Base-by-base conservation (phyloP, 2,797 vertebrate species). In the Limnodromus scolopaceus region DNA sequence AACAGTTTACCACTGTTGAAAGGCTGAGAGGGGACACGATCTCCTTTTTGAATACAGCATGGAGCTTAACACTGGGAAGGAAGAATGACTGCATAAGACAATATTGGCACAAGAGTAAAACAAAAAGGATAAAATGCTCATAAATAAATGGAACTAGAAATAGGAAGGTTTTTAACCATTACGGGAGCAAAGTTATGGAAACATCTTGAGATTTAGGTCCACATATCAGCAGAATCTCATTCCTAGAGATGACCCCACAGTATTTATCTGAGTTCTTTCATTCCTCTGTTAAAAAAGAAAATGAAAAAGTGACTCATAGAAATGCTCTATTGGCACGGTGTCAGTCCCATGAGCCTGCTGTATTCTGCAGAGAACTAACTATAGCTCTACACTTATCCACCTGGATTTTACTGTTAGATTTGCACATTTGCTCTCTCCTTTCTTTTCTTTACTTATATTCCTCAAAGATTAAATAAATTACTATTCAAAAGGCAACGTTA, bases 401-500 rank as follows among this genome's bases (percentile, higher is more conserved):
- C 57, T 83, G 51, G 28, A 20, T 78, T 74, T 81, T 81, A 45
- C 72, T 24, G 38, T 63, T 51, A 45, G 46, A 84, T 74, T 58
- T 77, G 30, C 36, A 84, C 71, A 45, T 89, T 85, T 94, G 13
- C 6, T 55, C 32, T 57, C 18, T 30, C 11, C 24, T 55, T 61
- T 51, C 34, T 41, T 36, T 6, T 4, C 16, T 63, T 82, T 65
- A 65, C 63, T 54, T 91, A 34, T 16, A 63, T 71, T 60, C 43
- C 38, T 74, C 68, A 66, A 87, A 87, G 57, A 70, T 87, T 87
- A 89, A 79, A 82, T 84, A 82, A 76, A 89, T 79, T 74, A 58
- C 41, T 70, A 28, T 89, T 94, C 81, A 64, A 87, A 93, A 96
- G 43, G 14, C 71, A 91, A 87, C 18, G 28, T 63, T 91, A 60